Percentiles rank a stretch among this genome's conserved stretches.
Conservation (phyloP, 2,797 vertebrate species). For the Galaxias olidus region DNA sequence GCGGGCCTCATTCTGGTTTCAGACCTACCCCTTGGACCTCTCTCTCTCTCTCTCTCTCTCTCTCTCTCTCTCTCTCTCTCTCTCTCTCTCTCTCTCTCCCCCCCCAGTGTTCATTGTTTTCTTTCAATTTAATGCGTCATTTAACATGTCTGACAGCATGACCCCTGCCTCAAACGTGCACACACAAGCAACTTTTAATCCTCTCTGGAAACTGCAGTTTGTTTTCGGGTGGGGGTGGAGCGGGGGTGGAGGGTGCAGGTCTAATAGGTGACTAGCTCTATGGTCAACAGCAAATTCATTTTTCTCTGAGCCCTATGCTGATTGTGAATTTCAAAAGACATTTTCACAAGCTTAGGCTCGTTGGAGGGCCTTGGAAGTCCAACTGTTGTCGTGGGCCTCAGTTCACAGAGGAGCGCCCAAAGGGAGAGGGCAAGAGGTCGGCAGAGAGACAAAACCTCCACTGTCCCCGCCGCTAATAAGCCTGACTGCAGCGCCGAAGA, state of each 20-base stretch:
- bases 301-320: too few species aligned
- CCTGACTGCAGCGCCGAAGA: constrained; percentile 34
- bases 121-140: constrained; percentile 53
- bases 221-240: too few species aligned
- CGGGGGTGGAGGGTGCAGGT: too few species aligned
- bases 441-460: too few species aligned
- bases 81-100: constrained; percentile 26
- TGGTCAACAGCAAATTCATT: too few species aligned
- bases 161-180: not conserved
- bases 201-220: constrained; percentile 1
- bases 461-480: too few species aligned
- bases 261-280: too few species aligned
- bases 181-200: not conserved
- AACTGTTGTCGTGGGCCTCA: too few species aligned
- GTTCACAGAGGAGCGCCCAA: constrained; percentile 14
- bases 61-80: constrained; percentile 31
- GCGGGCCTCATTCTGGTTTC: constrained; percentile 23
- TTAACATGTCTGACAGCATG: constrained; percentile 41
- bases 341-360: too few species aligned
- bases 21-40: not conserved
- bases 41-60: constrained; percentile 8
- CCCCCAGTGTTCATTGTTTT: constrained; percentile 47
- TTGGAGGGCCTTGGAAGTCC: too few species aligned
- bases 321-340: too few species aligned
- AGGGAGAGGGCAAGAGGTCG: constrained; percentile 19